Evolutionary conservation across 2,888 invertebrate species (phyloP).

Genomic region (Hemistola chrysoprasaria): DNA sequence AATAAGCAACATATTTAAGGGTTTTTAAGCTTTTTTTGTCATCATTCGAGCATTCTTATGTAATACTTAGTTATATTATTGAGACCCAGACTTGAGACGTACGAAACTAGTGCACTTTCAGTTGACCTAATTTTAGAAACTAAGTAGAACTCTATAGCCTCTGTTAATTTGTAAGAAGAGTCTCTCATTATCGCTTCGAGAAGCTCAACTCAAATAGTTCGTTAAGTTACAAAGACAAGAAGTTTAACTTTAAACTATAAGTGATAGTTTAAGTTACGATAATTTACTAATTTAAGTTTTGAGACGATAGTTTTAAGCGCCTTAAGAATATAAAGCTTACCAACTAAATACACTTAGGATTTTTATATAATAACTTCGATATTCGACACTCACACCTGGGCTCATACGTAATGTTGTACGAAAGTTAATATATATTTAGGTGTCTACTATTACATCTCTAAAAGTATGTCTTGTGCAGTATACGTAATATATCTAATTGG

Average conservation of each 20-base stretch:
- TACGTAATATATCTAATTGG: no score
- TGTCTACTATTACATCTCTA: no score
- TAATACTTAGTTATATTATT: no score
- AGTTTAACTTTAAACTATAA: slow-evolving; percentile 13
- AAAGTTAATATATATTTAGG: no score
- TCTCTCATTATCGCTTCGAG: slow-evolving; percentile 5
- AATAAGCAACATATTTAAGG: no score
- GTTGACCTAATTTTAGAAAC: not conserved
- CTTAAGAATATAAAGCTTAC: slow-evolving; percentile 1
- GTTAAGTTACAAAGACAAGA: slow-evolving; percentile 16
- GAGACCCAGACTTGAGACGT: not conserved
- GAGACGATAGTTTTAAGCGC: slow-evolving; percentile 5
- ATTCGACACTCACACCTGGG: no score
- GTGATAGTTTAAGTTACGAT: slow-evolving; percentile 21
- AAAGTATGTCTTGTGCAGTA: no score
- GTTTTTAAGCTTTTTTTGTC: no score
- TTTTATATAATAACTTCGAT: slow-evolving; percentile 28
- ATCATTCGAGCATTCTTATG: no score
- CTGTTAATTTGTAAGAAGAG: slow-evolving; percentile 2
- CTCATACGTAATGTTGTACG: no score
- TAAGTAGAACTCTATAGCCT: not conserved
- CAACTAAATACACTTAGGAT: no score
- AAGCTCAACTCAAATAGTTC: slow-evolving; percentile 15
- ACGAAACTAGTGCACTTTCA: not conserved
- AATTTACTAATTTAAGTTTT: slow-evolving; percentile 20